Conservation (phyloP, 1,140 invertebrate genomes). For the Drosophila nigrodunni region DNA sequence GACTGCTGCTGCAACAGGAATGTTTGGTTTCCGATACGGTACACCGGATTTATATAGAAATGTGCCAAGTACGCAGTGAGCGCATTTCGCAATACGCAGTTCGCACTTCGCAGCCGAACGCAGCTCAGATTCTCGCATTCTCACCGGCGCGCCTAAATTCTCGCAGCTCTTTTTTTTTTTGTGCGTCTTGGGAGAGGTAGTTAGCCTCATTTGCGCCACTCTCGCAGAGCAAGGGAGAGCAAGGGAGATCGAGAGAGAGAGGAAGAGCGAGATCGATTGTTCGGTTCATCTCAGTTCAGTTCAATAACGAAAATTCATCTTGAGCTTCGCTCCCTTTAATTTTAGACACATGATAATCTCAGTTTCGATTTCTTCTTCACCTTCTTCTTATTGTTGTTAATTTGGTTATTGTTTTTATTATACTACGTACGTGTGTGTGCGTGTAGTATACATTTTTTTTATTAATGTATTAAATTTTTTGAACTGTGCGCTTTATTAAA, state of each 20-base stretch:
- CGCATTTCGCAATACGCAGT: constrained; percentile 42
- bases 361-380: too few species aligned
- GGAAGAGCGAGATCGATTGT: neutral
- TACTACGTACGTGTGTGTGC: constrained; percentile 40
- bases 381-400: constrained; percentile 42
- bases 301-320: constrained; percentile 28
- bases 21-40: constrained; percentile 72
- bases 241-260: too few species aligned
- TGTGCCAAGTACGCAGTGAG: constrained; percentile 61
- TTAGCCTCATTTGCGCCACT: constrained; percentile 50
- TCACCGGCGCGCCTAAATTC: constrained; percentile 50
- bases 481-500: constrained; percentile 34
- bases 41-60: constrained; percentile 81
- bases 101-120: constrained; percentile 6
- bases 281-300: constrained; percentile 47
- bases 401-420: constrained; percentile 46
- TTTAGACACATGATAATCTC: constrained; percentile 57
- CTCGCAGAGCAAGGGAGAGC: constrained; percentile 24
- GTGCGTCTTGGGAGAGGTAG: constrained; percentile 39
- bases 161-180: constrained; percentile 17
- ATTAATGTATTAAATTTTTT: constrained; percentile 27
- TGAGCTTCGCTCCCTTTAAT: constrained; percentile 67
- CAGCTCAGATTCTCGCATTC: constrained; percentile 16
- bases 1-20: constrained; percentile 79
- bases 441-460: constrained; percentile 40